phyloP scores from a whole-genome alignment of 2,888 invertebrate species.

The Limenitis camilla region DNA sequence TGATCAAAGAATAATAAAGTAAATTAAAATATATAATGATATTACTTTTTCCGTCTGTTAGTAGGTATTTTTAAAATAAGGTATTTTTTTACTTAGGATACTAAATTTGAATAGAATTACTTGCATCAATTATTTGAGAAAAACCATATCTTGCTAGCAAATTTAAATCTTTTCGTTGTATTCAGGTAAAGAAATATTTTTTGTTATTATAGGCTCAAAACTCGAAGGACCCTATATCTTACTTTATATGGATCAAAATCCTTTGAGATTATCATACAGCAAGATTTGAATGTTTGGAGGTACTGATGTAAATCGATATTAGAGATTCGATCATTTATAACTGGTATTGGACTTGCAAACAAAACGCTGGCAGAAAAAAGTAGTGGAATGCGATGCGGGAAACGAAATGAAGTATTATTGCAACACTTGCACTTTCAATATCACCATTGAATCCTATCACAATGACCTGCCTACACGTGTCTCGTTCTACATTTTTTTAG shows the following conservation, averaged over 20 bases:
- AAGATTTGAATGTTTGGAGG: constrained; percentile 29
- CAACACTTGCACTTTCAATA: constrained; percentile 73
- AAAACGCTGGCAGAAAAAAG: constrained; percentile 54
- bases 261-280: constrained; percentile 22
- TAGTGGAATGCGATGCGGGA: constrained; percentile 54
- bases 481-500: constrained; percentile 1
- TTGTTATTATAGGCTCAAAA: constrained; percentile 7
- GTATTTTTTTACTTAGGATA: background rate
- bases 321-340: constrained; percentile 70
- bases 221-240: constrained; percentile 8
- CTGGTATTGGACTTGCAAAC: constrained; percentile 64
- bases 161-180: constrained; percentile 37
- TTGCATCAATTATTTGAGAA: constrained; percentile 13
- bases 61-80: background rate
- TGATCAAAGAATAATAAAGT: too few relatives aligned
- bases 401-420: constrained; percentile 69
- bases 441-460: constrained; percentile 11
- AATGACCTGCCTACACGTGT: constrained; percentile 7
- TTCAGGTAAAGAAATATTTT: constrained; percentile 47
- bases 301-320: constrained; percentile 58
- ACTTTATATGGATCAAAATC: constrained; percentile 22
- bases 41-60: background rate
- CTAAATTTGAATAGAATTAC: constrained; percentile 4
- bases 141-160: constrained; percentile 6
- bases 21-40: too few relatives aligned